phyloP scores from a whole-genome alignment of 1,140 invertebrate species.

The Proales similis region DNA sequence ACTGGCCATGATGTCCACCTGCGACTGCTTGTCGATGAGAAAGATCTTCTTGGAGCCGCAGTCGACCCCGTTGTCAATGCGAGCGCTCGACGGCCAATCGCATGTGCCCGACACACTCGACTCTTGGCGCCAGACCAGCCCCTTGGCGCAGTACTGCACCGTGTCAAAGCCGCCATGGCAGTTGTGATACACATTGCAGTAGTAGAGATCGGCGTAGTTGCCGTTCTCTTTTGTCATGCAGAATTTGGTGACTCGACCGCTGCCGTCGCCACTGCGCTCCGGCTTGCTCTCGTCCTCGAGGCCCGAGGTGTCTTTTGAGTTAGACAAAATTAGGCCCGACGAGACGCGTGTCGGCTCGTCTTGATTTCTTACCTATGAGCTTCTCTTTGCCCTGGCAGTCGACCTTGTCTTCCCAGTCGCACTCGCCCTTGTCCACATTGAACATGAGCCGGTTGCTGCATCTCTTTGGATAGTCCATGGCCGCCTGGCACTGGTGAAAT shows the following conservation, averaged over 20 bases:
- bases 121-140: slow-evolving; percentile 37
- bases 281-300: slow-evolving; percentile 20
- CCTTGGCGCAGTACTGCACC: slow-evolving; percentile 37
- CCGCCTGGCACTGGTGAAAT: slow-evolving; percentile 38
- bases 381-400: slow-evolving; percentile 38
- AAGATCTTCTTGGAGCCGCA: slow-evolving; percentile 32
- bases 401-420: slow-evolving; percentile 38
- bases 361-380: slow-evolving; percentile 8
- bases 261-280: slow-evolving; percentile 1
- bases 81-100: slow-evolving; percentile 28
- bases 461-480: slow-evolving; percentile 34
- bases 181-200: slow-evolving; percentile 38
- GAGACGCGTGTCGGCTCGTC: background rate
- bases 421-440: slow-evolving; percentile 29
- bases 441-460: slow-evolving; percentile 37
- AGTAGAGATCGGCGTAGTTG: slow-evolving; percentile 36
- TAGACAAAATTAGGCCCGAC: background rate
- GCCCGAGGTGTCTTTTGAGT: slow-evolving; percentile 11
- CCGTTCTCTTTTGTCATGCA: slow-evolving; percentile 39
- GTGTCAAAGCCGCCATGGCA: slow-evolving; percentile 38
- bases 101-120: slow-evolving; percentile 10
- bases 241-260: slow-evolving; percentile 37
- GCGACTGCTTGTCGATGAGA: slow-evolving; percentile 34
- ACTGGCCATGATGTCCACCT: slow-evolving; percentile 35
- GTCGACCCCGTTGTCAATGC: slow-evolving; percentile 1